Conservation (phyloP, 2,888 invertebrate genomes). For the Hydropsyche betteni region DNA sequence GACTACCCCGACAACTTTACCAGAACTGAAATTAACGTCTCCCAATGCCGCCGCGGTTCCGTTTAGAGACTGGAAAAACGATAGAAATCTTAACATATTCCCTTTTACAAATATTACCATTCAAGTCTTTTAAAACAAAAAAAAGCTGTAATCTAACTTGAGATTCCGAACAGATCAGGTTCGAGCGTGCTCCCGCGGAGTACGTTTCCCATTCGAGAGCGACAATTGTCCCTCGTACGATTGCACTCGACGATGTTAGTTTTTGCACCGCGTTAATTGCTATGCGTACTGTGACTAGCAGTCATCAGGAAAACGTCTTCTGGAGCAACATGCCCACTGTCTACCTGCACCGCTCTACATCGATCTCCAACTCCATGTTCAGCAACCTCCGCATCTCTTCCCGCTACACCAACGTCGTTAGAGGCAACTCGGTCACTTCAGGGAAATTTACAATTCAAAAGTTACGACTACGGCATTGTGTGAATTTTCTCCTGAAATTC, state of each 20-base stretch:
- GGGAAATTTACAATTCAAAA: constrained; percentile 24
- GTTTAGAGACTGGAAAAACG: constrained; percentile 1
- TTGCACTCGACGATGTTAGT: not conserved
- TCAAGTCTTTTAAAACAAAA: not conserved
- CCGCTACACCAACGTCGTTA: constrained; percentile 36
- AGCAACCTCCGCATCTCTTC: constrained; percentile 35
- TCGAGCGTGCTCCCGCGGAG: not conserved
- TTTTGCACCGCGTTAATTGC: constrained; percentile 15
- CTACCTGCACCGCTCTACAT: constrained; percentile 35
- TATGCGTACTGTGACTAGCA: not conserved
- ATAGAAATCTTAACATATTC: constrained; percentile 1
- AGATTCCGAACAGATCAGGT: not conserved
- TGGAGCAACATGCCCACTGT: constrained; percentile 36
- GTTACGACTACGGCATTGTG: constrained; percentile 14
- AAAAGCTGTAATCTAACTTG: not conserved
- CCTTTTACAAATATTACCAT: constrained; percentile 7
- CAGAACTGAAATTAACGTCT: constrained; percentile 25
- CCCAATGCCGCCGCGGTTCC: constrained; percentile 23
- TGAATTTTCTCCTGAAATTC: constrained; percentile 31
- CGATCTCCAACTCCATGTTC: constrained; percentile 31
- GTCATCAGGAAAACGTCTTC: constrained; percentile 27
- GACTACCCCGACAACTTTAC: constrained; percentile 36
- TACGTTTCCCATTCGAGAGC: not conserved
- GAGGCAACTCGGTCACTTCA: constrained; percentile 24
- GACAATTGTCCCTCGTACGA: constrained; percentile 2